Evolutionary conservation across 1,140 invertebrate genomes (phyloP), one percentile per base, ranked within the genome.

Genomic region (Bombus difficillimus): DNA sequence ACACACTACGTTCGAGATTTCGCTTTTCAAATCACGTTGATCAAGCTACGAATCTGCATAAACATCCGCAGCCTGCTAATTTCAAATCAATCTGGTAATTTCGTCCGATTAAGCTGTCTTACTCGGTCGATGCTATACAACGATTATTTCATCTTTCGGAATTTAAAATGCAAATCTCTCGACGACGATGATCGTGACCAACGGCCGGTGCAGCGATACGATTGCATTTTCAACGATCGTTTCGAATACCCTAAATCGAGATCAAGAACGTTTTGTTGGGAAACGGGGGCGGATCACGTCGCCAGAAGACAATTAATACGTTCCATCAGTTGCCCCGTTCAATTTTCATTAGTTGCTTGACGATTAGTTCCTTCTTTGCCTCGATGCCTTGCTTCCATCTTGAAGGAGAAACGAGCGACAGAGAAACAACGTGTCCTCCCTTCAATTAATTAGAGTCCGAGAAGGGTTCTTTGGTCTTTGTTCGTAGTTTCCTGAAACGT

Each of bases 291-390:
- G 37, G 25, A 3, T 76, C 15, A 8, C n/a, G 39, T 62, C 76
- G 15, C n/a, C 59, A 15, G 57, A 34, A 32, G 69, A 15, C 77
- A 81, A 85, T 85, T 80, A 85, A 85, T 73, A 85, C 83, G 83
- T 85, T 73, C 41, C 77, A 72, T 81, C 64, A 64, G 57, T 43
- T 37, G n/a, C 18, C n/a, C 37, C 66, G 41, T 85, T 85, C 69
- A 81, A 81, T 85, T 85, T 85, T 85, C 83, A 85, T 85, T 80
- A 85, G 77, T 22, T 3, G 68, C 32, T 57, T 32, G 57, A 28
- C 77, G 77, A 69, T 81, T 69, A 39, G 73, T 78, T 34, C 1
- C 75, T 71, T 34, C 47, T 28, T 53, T 64, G 77, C 6, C 25
- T 66, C 39, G 57, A 39, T 72, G 37, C 41, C 22, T 37, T 85